A percentile compares a stretch with the other conserved stretches of the same genome.
Evolutionary conservation across 2,113 vertebrate species (phyloP).

Genomic region (Bufo bufo): DNA sequence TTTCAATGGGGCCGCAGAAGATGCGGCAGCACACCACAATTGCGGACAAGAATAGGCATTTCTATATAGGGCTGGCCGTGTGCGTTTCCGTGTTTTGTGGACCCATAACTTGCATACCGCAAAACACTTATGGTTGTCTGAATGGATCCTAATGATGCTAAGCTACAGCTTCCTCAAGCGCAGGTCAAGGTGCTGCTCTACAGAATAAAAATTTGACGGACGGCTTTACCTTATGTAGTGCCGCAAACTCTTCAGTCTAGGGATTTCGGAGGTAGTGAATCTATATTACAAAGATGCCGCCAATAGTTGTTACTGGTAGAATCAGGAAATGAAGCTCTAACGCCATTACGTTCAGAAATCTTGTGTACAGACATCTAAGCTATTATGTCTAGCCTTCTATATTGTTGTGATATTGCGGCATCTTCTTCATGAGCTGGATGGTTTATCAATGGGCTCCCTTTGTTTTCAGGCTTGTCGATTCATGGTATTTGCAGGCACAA

Average conservation of each 20-base stretch:
- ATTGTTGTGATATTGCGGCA: background rate
- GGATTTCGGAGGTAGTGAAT: background rate
- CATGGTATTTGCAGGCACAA: background rate
- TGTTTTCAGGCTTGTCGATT: slow-evolving; percentile 9
- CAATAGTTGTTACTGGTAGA: too few species aligned
- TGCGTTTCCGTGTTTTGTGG: too few species aligned
- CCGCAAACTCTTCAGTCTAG: background rate
- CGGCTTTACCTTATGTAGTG: background rate
- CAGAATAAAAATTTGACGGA: background rate
- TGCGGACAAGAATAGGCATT: too few species aligned
- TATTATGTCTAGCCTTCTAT: background rate
- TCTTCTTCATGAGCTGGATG: background rate
- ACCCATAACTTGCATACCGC: too few species aligned
- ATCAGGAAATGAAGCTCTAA: background rate
- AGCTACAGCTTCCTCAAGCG: too few species aligned
- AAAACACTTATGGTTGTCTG: too few species aligned
- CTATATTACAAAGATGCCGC: background rate
- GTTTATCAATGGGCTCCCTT: slow-evolving; percentile 4
- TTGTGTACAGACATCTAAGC: background rate
- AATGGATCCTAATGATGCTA: too few species aligned
- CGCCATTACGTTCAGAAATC: background rate
- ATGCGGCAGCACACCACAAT: too few species aligned
- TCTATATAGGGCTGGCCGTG: too few species aligned
- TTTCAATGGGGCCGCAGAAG: too few species aligned
- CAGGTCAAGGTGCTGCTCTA: too few species aligned